Percentiles rank a stretch among this genome's conserved stretches.
Evolutionary conservation across 2,113 vertebrate species (phyloP).

Genomic region (Phrynosoma blainvillii): DNA sequence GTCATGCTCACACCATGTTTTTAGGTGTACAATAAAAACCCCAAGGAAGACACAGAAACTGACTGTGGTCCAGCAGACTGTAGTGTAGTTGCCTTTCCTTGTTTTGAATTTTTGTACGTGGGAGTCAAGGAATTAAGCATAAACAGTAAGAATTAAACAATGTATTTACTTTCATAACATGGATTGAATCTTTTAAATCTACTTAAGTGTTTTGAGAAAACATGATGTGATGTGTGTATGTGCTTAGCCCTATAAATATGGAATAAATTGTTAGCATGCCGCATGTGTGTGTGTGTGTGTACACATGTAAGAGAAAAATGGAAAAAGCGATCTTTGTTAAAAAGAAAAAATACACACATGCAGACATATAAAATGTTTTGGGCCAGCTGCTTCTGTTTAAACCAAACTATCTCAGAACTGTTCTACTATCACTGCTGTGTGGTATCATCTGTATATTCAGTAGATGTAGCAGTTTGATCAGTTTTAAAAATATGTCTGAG

Average conservation of each 20-base stretch:
- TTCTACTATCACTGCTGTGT: conserved; percentile 54
- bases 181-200: neutral
- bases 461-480: conserved; percentile 38
- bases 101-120: conserved; percentile 45
- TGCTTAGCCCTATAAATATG: conserved; percentile 31
- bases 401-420: conserved; percentile 59
- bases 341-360: neutral
- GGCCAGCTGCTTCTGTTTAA: conserved; percentile 74
- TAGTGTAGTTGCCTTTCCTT: conserved; percentile 46
- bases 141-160: conserved; percentile 41
- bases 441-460: conserved; percentile 59
- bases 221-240: neutral
- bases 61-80: conserved; percentile 28
- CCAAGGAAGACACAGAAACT: conserved; percentile 11
- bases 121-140: conserved; percentile 40
- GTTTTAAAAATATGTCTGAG: conserved; percentile 54
- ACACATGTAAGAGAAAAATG: neutral
- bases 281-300: too few relatives aligned
- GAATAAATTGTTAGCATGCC: conserved; percentile 32
- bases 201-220: conserved; percentile 26
- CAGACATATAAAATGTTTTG: conserved; percentile 39
- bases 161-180: neutral
- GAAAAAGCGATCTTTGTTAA: conserved; percentile 37
- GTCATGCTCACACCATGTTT: neutral
- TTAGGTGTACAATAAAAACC: neutral